Conservation (phyloP, 2,888 invertebrate genomes). For the Trypoxylon attenuatum region DNA sequence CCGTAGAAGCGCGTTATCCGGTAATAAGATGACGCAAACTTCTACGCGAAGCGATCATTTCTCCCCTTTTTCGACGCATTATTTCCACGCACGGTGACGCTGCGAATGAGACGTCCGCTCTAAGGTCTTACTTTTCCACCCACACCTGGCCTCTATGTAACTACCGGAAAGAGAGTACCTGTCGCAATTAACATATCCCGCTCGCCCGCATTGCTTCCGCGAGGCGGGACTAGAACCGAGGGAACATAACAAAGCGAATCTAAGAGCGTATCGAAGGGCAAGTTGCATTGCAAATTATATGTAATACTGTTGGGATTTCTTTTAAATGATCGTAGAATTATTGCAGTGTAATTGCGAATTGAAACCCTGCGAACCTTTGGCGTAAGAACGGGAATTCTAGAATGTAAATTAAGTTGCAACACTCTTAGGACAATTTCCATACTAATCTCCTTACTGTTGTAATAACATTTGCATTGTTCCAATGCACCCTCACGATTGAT, state of each 20-base stretch:
- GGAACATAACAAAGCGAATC: background rate
- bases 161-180: conserved; percentile 2
- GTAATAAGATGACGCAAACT: background rate
- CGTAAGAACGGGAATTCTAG: too few species aligned
- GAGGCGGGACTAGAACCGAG: conserved; percentile 13
- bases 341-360: too few species aligned
- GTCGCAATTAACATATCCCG: conserved; percentile 40
- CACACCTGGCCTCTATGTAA: background rate
- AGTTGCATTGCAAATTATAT: too few species aligned
- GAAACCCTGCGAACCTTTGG: background rate
- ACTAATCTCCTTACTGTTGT: too few species aligned
- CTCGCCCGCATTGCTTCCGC: conserved; percentile 1
- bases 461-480: too few species aligned
- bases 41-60: background rate
- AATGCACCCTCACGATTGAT: too few species aligned
- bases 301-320: too few species aligned
- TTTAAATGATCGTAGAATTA: too few species aligned
- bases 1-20: too few species aligned
- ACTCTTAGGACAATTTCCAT: too few species aligned
- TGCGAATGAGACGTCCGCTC: background rate
- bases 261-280: too few species aligned
- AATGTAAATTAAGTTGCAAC: too few species aligned
- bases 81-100: background rate
- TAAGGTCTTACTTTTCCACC: background rate
- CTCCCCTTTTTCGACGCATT: background rate